phyloP scores from a whole-genome alignment of 2,797 vertebrate genomes.

The Phrynocephalus guinanensis region DNA sequence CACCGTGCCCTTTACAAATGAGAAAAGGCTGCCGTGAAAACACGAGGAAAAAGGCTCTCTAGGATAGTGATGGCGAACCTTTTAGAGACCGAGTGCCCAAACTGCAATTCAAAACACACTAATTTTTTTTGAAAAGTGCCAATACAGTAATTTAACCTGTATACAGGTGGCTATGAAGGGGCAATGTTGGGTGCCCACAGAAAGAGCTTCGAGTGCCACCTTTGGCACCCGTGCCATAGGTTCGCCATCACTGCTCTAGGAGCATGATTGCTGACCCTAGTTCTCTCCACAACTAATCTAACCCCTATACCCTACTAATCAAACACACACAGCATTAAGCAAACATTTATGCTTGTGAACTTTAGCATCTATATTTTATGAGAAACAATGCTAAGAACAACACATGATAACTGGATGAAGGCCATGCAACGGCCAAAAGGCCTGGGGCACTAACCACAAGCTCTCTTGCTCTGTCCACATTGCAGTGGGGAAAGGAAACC shows the following conservation, averaged over 20 bases:
- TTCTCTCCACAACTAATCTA: not conserved
- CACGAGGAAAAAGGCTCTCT: not conserved
- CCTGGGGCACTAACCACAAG: not conserved
- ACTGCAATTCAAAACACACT: too few species aligned
- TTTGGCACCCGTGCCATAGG: too few species aligned
- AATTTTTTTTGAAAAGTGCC: too few species aligned
- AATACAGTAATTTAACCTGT: too few species aligned
- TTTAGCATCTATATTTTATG: not conserved
- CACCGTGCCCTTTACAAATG: not conserved
- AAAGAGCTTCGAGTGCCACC: too few species aligned
- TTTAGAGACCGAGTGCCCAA: too few species aligned
- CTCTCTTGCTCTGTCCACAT: not conserved
- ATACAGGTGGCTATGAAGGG: too few species aligned
- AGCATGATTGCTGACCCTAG: not conserved
- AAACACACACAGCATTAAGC: not conserved
- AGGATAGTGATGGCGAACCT: not conserved
- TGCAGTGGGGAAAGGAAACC: not conserved
- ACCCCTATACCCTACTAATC: not conserved
- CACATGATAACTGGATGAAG: not conserved
- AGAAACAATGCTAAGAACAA: not conserved
- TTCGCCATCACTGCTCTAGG: not conserved
- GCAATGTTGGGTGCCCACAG: too few species aligned
- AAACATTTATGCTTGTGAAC: not conserved
- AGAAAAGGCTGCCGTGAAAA: not conserved
- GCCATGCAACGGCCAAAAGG: fast-evolving